Percentiles rank a stretch among this genome's conserved stretches.
These are phyloP conservation scores for Athene noctua DNA, from an alignment of 2,113 vertebrate species.

Conservation along the genomic window DNA sequence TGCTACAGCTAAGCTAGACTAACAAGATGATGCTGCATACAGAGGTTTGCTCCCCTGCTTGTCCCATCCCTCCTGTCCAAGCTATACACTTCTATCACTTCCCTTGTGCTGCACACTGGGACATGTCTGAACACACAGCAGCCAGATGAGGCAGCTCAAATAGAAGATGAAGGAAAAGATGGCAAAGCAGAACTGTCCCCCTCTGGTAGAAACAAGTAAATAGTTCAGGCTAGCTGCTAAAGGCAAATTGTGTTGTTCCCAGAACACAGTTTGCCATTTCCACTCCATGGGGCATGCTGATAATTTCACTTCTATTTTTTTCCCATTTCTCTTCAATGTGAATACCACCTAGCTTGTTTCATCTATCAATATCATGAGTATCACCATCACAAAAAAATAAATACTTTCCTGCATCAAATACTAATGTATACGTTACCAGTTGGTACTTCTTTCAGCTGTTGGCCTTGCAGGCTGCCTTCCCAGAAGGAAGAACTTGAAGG, in stretches of 20 bases:
- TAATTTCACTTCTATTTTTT: not conserved
- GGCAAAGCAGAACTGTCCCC: not conserved
- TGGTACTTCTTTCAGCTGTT: slow-evolving; percentile 27
- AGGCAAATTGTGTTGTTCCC: not conserved
- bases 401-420: not conserved
- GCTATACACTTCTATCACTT: not conserved
- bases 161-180: not conserved
- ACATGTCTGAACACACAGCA: not conserved
- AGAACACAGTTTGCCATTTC: not conserved
- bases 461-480: slow-evolving; percentile 50
- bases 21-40: not conserved
- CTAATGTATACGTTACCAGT: slow-evolving; percentile 26
- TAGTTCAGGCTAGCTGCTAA: not conserved
- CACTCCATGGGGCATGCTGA: not conserved
- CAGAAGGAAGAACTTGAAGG: slow-evolving; percentile 47
- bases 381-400: not conserved
- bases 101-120: not conserved
- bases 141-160: not conserved
- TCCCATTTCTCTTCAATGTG: not conserved
- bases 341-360: not conserved
- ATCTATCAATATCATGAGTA: not conserved
- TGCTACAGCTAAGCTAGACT: not conserved
- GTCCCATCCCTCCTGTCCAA: not conserved
- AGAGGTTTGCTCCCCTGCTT: not conserved
- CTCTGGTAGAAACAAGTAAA: not conserved